Conservation (phyloP, 2,113 vertebrate species). For the Bostrychus sinensis region DNA sequence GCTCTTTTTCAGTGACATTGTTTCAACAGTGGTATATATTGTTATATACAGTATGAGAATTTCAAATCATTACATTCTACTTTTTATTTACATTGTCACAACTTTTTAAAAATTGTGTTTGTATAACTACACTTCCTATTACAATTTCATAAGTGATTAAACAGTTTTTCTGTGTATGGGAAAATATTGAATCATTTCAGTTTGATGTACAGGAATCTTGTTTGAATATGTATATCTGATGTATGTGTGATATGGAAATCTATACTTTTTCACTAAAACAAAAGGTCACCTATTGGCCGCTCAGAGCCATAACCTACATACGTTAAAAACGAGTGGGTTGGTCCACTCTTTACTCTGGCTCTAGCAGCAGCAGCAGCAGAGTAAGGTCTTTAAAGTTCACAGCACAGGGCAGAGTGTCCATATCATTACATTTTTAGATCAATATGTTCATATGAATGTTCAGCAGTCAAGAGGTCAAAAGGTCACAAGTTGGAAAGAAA, state of each 20-base stretch:
- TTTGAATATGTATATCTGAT: neutral
- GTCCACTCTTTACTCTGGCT: constrained; percentile 5
- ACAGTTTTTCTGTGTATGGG: neutral
- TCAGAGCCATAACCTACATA: neutral
- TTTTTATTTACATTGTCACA: too few species aligned
- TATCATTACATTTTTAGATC: neutral
- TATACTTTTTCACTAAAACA: neutral
- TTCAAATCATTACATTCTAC: too few species aligned
- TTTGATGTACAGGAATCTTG: neutral
- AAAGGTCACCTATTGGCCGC: neutral
- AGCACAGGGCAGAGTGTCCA: constrained; percentile 1
- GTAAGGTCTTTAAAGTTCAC: neutral
- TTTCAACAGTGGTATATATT: too few species aligned
- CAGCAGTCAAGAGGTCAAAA: constrained; percentile 7
- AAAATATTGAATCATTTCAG: neutral
- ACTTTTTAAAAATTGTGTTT: too few species aligned
- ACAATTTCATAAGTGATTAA: too few species aligned
- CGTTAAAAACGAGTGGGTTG: neutral
- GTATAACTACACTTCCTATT: too few species aligned
- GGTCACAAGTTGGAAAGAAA: neutral
- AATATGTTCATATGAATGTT: neutral
- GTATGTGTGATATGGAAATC: too few species aligned
- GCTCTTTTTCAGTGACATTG: too few species aligned
- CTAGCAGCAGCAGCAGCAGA: neutral
- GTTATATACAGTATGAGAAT: too few species aligned